Evolutionary conservation across 2,888 invertebrate genomes (phyloP).

Genomic region (Desoria tigrina): DNA sequence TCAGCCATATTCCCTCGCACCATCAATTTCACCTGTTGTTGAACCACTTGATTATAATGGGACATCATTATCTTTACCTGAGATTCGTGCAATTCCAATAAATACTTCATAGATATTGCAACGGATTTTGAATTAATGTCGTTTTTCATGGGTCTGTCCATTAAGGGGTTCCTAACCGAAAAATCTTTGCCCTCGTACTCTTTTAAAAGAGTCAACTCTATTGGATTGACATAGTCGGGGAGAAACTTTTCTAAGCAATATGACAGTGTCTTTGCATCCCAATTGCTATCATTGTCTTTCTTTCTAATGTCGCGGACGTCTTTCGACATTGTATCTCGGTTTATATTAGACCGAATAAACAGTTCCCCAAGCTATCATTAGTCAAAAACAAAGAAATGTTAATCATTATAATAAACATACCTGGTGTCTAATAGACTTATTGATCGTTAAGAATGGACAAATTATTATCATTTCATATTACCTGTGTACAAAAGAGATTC

Average conservation of each 20-base stretch:
- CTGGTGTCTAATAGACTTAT: no score
- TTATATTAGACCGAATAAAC: neutral
- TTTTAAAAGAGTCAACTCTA: neutral
- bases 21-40: neutral
- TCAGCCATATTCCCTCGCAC: neutral
- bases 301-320: neutral
- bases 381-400: no score
- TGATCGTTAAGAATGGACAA: no score
- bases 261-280: neutral
- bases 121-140: neutral
- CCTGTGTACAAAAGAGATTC: neutral
- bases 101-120: neutral
- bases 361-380: neutral
- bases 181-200: neutral
- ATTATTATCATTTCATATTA: no score
- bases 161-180: neutral
- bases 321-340: neutral
- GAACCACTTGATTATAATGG: neutral
- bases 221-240: neutral
- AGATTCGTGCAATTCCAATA: neutral
- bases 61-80: neutral
- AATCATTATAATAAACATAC: no score
- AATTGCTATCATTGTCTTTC: neutral
- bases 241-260: slow-evolving; percentile 2
- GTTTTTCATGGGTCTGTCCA: neutral